Evolutionary conservation across 2,113 vertebrate genomes (phyloP).

Genomic region (Kryptolebias marmoratus): DNA sequence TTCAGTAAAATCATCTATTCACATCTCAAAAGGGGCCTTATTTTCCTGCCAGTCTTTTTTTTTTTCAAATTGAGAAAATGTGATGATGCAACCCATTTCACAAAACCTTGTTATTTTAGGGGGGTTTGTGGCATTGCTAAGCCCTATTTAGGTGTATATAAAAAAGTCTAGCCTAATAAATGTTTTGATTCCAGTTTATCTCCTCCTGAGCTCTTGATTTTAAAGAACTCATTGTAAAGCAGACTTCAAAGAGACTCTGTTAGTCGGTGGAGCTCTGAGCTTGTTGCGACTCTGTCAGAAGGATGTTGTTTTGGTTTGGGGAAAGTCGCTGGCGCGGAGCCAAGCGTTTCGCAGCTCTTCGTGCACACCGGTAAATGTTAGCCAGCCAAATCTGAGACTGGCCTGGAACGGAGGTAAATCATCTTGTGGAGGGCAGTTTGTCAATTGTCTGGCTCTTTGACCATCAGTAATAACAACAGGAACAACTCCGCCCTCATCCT

Average conservation of each 20-base stretch:
- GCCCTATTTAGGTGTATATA: conserved; percentile 38
- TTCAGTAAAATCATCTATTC: neutral
- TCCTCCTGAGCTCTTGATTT: conserved; percentile 45
- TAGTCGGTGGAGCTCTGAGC: conserved; percentile 40
- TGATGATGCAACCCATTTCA: conserved; percentile 11
- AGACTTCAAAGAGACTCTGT: conserved; percentile 62
- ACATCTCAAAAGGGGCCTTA: neutral
- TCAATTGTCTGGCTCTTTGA: conserved; percentile 63
- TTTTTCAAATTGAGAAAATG: conserved; percentile 12
- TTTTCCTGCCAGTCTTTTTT: too few relatives aligned
- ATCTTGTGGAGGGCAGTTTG: conserved; percentile 50
- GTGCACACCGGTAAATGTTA: conserved; percentile 52
- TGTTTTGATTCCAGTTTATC: conserved; percentile 57
- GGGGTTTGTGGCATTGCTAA: conserved; percentile 34
- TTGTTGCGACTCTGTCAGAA: conserved; percentile 45
- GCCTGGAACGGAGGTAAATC: conserved; percentile 39
- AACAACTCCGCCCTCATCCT: conserved; percentile 38
- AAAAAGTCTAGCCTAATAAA: conserved; percentile 52
- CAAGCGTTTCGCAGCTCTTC: conserved; percentile 46
- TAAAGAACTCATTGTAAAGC: conserved; percentile 49
- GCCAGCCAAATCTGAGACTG: conserved; percentile 45
- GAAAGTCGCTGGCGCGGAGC: conserved; percentile 59
- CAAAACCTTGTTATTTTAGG: conserved; percentile 29
- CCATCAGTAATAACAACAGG: conserved; percentile 53
- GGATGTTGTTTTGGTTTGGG: conserved; percentile 66